Evolutionary conservation across 2,888 invertebrate species (phyloP), one percentile per base, ranked within the genome.

Genomic region (Chalcis sispes): DNA sequence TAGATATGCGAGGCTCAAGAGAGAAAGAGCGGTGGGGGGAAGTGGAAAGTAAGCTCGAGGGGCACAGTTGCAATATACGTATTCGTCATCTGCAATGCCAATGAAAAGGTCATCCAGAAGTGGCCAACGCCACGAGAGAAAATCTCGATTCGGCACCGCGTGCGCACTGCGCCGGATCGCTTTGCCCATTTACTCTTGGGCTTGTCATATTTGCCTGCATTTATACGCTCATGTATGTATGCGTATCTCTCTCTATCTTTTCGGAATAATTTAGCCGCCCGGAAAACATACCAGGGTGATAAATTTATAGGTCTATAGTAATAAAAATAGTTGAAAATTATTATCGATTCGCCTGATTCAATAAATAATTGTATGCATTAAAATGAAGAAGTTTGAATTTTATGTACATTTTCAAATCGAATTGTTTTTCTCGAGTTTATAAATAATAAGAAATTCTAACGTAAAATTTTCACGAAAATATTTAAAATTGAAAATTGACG

Each of bases 61-160:
- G 46, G 2, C 83, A 23, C 29, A 29, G 13, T 48, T 46, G 62
- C 50, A 36, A 25, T 15, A 10, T 27, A 80, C 77, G 79, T 79
- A 75, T 59, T 82, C 82, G 86, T 83, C 85, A 86, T 87, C 85
- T 86, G 86, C 87, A 87, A 84, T 87, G 87, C 86, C 83, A 87
- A 87, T 87, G 86, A 84, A 85, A 85, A 82, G 77, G 79, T 71
- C 75, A 69, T 69, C 36, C 36, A 25, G 58, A 72, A 72, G 72
- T 65, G 65, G 59, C 29, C 40, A 32, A 8, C 18, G 15, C 13
- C 2, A 25, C 29, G 23, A 48, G 23, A 15, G 10, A 27, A 48
- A 36, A 61, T 56, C 50, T 40, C 48, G 18, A 50, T 15, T 64
- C 64, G 15, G 36, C n/a, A 15, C 42, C 46, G 27, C 0, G 13